Evolutionary conservation across 92 coral and sea anemone species (phyloP), one percentile per base, ranked within the genome.

Genomic region (Meandrina meandrites): DNA sequence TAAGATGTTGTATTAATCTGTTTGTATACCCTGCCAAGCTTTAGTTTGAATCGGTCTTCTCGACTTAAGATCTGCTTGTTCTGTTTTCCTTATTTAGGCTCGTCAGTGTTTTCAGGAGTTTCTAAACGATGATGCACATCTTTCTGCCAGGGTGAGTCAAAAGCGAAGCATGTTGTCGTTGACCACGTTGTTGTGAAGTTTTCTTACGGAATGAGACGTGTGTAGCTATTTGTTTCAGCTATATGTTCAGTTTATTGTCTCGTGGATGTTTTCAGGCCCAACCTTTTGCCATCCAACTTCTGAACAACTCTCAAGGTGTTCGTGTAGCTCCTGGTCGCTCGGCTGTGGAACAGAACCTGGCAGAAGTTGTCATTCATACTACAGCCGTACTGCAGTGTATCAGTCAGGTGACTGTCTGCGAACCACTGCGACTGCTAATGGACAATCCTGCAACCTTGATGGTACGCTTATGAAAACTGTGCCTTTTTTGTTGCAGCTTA

Each of bases 311-410:
- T 11, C 92, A 91, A 35, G 94, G 94, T 15, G 84, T 90, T n/a
- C 82, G 88, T 18, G 93, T 86, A 5, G 76, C 81, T 16, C 96
- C 85, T 4, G 92, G 88, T 35, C 96, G 91, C 80, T 86, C 92
- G 22, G 70, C 58, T 57, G 58, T 72, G 73, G 94, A 89, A 36
- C 90, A 86, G 75, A 85, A 85, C 75, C 81, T 94, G 69, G 85
- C 90, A 57, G 96, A 94, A 81, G 48, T 94, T 48, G 93, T 91
- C n/a, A 84, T 91, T 75, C 96, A 94, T 82, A 81, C 94, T 2
- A 83, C 88, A 32, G 86, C 89, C 37, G 89, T 94, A 18, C 86
- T 94, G 1, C 92, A 92, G 51, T 89, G 87, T 80, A 85, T 84
- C 76, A 84, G 84, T 24, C 91, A 84, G 58, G 76, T 66, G 80